Conservation (phyloP, 1,140 invertebrate genomes). For the Subanguina moxae region DNA sequence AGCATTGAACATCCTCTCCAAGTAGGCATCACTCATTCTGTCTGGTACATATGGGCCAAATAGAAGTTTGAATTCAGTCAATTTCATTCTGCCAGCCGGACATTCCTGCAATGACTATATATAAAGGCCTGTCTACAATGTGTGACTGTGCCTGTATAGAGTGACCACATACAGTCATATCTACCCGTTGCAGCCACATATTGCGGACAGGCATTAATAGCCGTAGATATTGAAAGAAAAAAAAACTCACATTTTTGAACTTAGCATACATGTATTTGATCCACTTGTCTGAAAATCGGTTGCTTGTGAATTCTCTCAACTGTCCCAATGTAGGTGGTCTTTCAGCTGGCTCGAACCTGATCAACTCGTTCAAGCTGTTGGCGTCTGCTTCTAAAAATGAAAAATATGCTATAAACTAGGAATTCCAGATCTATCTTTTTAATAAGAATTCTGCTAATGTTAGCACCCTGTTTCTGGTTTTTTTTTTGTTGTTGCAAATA, state of each 20-base stretch:
- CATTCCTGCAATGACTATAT: constrained; percentile 47
- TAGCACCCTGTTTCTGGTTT: too few relatives aligned
- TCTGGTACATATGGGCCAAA: constrained; percentile 48
- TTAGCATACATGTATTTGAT: constrained; percentile 53
- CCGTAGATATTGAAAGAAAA: constrained; percentile 9
- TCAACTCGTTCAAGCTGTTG: constrained; percentile 42
- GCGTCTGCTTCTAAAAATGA: constrained; percentile 40
- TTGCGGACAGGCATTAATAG: too few relatives aligned
- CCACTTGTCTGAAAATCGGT: constrained; percentile 49
- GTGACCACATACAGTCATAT: too few relatives aligned
- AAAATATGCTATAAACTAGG: background rate
- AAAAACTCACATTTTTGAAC: constrained; percentile 54
- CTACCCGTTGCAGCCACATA: too few relatives aligned
- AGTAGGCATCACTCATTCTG: constrained; percentile 44
- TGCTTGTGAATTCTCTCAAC: constrained; percentile 28
- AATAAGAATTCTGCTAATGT: too few relatives aligned
- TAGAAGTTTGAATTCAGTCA: constrained; percentile 50
- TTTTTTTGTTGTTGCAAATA: too few relatives aligned
- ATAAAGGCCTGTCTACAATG: constrained; percentile 22
- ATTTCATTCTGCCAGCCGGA: constrained; percentile 49
- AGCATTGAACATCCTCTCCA: constrained; percentile 50
- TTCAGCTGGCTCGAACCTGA: constrained; percentile 45
- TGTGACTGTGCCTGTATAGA: too few relatives aligned
- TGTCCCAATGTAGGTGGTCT: constrained; percentile 42
- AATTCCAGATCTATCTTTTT: too few relatives aligned